Evolutionary conservation across 2,797 vertebrate species (phyloP).

Genomic region (Poecile montanus): DNA sequence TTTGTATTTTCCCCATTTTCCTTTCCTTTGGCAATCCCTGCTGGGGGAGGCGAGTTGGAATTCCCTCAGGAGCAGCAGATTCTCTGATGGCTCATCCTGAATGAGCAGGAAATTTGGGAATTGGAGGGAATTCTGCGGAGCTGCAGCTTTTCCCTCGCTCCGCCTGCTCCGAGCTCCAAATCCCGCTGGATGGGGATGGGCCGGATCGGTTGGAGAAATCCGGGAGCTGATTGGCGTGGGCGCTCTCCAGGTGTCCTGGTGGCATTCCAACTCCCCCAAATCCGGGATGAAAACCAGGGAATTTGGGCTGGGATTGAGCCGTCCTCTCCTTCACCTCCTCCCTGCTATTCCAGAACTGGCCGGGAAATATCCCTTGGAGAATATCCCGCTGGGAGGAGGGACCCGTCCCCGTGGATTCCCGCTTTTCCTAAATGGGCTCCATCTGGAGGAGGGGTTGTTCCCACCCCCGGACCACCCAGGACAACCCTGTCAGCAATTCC

Average conservation of each 20-base stretch:
- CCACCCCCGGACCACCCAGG: background rate
- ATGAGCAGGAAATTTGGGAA: background rate
- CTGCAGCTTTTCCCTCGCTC: rapidly evolving
- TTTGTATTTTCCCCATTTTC: background rate
- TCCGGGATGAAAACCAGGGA: background rate
- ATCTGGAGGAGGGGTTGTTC: background rate
- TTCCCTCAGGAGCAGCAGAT: background rate
- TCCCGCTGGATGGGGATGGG: background rate
- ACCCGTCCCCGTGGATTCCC: background rate
- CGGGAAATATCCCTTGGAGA: background rate
- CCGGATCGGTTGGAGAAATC: background rate
- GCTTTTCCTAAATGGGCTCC: background rate
- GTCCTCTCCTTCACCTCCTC: background rate
- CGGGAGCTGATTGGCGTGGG: background rate
- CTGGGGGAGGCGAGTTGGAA: rapidly evolving
- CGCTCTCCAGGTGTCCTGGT: constrained; percentile 11
- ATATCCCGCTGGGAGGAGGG: background rate
- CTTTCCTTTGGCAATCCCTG: background rate
- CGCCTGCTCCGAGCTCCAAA: rapidly evolving
- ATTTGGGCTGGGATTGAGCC: background rate
- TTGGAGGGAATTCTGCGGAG: background rate
- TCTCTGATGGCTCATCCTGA: background rate
- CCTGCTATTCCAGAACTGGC: background rate
- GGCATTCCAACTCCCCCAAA: background rate
- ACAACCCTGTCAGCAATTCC: background rate